Conservation (phyloP, 1,140 invertebrate genomes). For the Neodiprion fabricii region DNA sequence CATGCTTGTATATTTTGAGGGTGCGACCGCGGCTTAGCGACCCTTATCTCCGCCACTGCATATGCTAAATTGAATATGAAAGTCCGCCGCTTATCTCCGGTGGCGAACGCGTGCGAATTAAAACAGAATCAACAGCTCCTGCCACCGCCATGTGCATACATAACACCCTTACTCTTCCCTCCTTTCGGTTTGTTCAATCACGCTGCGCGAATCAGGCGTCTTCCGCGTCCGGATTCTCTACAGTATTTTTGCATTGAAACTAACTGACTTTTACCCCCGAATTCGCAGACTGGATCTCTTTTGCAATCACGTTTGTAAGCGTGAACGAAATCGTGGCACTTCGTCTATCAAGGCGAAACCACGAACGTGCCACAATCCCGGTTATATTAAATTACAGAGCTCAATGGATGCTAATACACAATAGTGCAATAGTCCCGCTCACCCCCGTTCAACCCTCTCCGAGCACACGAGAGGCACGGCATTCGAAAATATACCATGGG, state of each 20-base stretch:
- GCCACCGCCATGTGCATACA: too few species aligned
- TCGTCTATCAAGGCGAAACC: not conserved
- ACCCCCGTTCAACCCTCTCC: slow-evolving; percentile 23
- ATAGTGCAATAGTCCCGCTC: slow-evolving; percentile 55
- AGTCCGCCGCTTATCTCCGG: slow-evolving; percentile 60
- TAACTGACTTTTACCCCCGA: too few species aligned
- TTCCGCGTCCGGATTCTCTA: too few species aligned
- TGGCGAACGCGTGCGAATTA: slow-evolving; percentile 9
- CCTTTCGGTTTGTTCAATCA: too few species aligned
- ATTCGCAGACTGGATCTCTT: too few species aligned
- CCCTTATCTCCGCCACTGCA: slow-evolving; percentile 54
- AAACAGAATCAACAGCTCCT: not conserved
- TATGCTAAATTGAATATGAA: slow-evolving; percentile 66
- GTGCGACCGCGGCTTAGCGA: slow-evolving; percentile 18
- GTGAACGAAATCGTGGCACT: too few species aligned
- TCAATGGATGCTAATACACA: slow-evolving; percentile 64
- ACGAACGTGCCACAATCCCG: not conserved
- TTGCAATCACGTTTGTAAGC: too few species aligned
- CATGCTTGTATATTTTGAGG: slow-evolving; percentile 36
- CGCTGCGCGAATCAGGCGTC: too few species aligned
- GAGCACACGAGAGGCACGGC: not conserved
- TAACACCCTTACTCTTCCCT: too few species aligned
- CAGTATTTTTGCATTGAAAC: too few species aligned
- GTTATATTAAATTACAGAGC: slow-evolving; percentile 58
- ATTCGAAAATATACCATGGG: slow-evolving; percentile 16